Conservation (phyloP, 2,888 invertebrate genomes). For the Trachelus stipa region DNA sequence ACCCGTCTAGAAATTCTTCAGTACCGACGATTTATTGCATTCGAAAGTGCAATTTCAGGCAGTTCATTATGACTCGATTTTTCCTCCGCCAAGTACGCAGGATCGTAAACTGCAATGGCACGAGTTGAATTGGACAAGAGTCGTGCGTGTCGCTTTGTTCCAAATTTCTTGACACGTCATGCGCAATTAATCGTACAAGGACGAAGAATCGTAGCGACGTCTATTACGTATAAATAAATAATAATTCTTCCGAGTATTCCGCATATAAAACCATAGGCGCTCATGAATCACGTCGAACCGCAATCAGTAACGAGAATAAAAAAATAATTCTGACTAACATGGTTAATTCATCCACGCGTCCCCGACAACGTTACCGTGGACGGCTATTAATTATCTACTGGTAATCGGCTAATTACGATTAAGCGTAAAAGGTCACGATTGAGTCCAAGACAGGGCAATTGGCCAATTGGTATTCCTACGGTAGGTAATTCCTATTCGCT, state of each 20-base stretch:
- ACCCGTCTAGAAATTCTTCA: background rate
- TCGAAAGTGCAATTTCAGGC: constrained; percentile 45
- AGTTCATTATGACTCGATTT: constrained; percentile 12
- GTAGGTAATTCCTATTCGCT: background rate
- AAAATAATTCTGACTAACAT: background rate
- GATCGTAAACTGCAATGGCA: background rate
- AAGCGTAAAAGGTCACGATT: background rate
- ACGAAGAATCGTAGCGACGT: background rate
- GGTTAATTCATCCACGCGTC: background rate
- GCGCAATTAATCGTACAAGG: background rate
- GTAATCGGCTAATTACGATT: background rate
- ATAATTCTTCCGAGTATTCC: background rate
- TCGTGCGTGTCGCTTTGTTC: background rate
- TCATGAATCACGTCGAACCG: background rate
- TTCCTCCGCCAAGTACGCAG: background rate
- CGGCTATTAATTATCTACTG: background rate
- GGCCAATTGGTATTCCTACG: background rate
- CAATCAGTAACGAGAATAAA: background rate
- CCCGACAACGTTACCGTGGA: background rate
- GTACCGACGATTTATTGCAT: constrained; percentile 35
- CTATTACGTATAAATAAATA: background rate
- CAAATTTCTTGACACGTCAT: background rate
- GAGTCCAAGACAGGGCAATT: background rate
- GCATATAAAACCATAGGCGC: background rate
- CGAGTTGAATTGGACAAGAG: background rate